Base-by-base conservation (phyloP, 2,113 vertebrate species). In the Oryzias javanicus region DNA sequence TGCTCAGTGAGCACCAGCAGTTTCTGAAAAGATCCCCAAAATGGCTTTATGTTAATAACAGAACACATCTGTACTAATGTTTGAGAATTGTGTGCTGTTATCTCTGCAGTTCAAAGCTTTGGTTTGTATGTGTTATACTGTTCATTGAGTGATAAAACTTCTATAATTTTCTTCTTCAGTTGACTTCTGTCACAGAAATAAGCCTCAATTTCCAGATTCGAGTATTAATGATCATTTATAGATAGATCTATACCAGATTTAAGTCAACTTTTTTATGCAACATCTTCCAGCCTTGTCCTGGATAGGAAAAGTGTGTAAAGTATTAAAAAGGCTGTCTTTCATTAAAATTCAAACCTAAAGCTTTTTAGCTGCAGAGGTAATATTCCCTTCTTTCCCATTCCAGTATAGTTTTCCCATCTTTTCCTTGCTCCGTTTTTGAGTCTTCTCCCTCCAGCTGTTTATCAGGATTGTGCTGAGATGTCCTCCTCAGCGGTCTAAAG, bases 381-480 rank as follows among this genome's bases (percentile, higher is more conserved):
- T 62, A n/a, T 47, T 19, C 47, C 48, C 29, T 47, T 5, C 22
- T 20, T 53, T 76, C 60, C 51, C 71, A 1, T 73, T 72, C 67
- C 16, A 16, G 83, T 75, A 82, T 82, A 79, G 64, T 49, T 47
- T 62, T 47, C 27, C 49, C 42, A 15, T 56, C 51, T 18, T 5
- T 49, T 22, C 6, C 44, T 0, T 4, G 8, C 35, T 54, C 64
- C 64, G 65, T 17, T 72, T 70, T 72, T 13, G 14, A 62, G 46
- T 29, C 54, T 50, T 49, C 40, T 69, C 24, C 59, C 71, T 81
- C 48, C 58, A 79, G 82, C 75, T 40, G 41, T 70, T 83, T 72
- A 63, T 81, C 75, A 86, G 84, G 82, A 73, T 58, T 70, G 45
- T 67, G 72, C 68, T 74, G 74, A 70, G 75, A 69, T 57, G 15